Conservation (phyloP, 1,140 invertebrate species). For the Pachyrhynchus sulphureomaculatus region DNA sequence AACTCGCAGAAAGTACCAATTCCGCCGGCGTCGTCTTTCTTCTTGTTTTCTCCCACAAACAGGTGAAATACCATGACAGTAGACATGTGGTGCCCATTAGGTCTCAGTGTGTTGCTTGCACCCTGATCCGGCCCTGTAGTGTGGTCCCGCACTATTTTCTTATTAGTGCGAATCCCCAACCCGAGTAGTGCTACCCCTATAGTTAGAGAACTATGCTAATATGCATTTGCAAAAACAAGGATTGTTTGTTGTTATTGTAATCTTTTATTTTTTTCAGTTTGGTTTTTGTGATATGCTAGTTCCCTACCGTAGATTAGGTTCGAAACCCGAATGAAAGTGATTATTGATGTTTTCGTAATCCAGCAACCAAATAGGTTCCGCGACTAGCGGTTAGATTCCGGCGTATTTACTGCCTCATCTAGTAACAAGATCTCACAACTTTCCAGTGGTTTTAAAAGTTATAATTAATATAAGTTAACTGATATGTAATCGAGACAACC, state of each 20-base stretch:
- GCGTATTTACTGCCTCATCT: no score
- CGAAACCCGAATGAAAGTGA: neutral
- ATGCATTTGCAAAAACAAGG: neutral
- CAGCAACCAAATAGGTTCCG: no score
- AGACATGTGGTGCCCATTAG: conserved; percentile 43
- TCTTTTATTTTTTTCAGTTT: neutral
- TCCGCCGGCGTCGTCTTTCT: conserved; percentile 92
- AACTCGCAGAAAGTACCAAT: conserved; percentile 87
- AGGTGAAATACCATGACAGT: conserved; percentile 62
- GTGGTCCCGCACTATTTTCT: conserved; percentile 38
- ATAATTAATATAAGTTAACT: no score
- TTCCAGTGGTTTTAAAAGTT: no score
- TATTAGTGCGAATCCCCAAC: conserved; percentile 34
- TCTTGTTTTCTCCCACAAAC: conserved; percentile 94
- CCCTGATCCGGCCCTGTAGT: conserved; percentile 38
- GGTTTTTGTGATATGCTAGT: conserved; percentile 2
- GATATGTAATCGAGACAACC: no score
- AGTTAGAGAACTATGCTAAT: conserved; percentile 3
- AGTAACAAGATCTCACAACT: no score
- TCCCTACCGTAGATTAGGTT: conserved; percentile 3
- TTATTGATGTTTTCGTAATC: no score
- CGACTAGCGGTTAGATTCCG: no score
- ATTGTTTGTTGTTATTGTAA: conserved; percentile 6
- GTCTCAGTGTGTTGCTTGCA: conserved; percentile 45
- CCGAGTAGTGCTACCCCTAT: conserved; percentile 16